A percentile compares a stretch with the other conserved stretches of the same genome.
Evolutionary conservation across 2,797 vertebrate genomes (phyloP).

Genomic region (Liparis tanakae): DNA sequence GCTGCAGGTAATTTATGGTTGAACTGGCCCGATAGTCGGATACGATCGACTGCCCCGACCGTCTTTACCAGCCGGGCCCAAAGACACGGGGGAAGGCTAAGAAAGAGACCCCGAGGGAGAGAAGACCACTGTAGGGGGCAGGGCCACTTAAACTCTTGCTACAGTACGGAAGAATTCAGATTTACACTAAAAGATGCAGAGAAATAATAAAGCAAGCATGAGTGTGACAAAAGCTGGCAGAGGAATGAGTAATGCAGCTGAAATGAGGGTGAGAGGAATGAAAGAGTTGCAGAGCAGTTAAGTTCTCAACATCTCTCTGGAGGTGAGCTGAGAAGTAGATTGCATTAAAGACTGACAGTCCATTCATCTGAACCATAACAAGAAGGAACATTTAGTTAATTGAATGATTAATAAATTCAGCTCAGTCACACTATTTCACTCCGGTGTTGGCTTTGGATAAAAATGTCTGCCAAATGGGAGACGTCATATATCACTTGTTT

Average conservation of each 20-base stretch:
- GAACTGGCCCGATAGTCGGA: slow-evolving; percentile 80
- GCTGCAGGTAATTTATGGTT: slow-evolving; percentile 81
- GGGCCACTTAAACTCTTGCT: slow-evolving; percentile 32
- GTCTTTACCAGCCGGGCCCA: slow-evolving; percentile 73
- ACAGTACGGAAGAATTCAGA: slow-evolving; percentile 9
- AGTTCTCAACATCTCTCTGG: slow-evolving; percentile 86
- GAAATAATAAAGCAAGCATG: slow-evolving; percentile 49
- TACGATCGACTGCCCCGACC: slow-evolving; percentile 74
- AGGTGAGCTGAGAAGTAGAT: slow-evolving; percentile 92
- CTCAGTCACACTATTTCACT: slow-evolving; percentile 99
- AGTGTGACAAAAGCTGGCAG: slow-evolving; percentile 45
- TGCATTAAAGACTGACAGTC: slow-evolving; percentile 97
- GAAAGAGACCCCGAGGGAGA: slow-evolving; percentile 30
- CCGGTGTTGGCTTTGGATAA: slow-evolving; percentile 83
- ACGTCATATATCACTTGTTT: slow-evolving; percentile 72
- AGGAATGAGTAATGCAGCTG: slow-evolving; percentile 67
- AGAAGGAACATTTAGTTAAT: slow-evolving; percentile 99
- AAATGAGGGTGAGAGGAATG: slow-evolving; percentile 60
- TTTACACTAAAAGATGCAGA: slow-evolving; percentile 28
- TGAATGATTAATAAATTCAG: slow-evolving; percentile 99
- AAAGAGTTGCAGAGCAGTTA: slow-evolving; percentile 85
- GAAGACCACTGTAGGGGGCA: slow-evolving; percentile 21
- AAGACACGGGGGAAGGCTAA: slow-evolving; percentile 69
- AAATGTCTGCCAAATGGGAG: slow-evolving; percentile 77
- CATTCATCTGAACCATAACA: slow-evolving; percentile 95